phyloP scores from a whole-genome alignment of 1,140 invertebrate species.

The Procambarus clarkii region DNA sequence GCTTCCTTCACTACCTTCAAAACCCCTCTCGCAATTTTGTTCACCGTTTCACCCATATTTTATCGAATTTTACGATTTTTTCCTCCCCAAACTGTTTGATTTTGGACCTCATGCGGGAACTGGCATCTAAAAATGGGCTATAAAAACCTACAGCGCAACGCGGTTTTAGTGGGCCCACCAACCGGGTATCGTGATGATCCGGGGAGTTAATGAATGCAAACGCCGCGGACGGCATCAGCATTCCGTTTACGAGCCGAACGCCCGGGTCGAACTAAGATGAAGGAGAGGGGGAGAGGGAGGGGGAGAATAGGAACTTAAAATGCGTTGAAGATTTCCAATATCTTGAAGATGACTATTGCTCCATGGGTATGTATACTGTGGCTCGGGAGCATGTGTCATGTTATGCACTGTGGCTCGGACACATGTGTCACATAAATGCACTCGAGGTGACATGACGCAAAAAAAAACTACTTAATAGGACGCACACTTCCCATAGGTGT shows the following conservation, averaged over 20 bases:
- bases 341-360: too few relatives aligned
- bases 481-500: too few relatives aligned
- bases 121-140: neutral
- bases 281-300: too few relatives aligned
- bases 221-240: slow-evolving; percentile 7
- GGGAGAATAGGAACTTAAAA: too few relatives aligned
- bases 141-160: neutral
- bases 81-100: neutral
- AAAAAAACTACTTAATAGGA: too few relatives aligned
- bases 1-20: neutral
- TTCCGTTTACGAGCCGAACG: slow-evolving; percentile 27
- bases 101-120: too few relatives aligned
- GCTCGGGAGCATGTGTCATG: too few relatives aligned
- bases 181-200: slow-evolving; percentile 44
- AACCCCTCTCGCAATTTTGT: neutral
- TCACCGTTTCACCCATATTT: neutral
- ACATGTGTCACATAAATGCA: too few relatives aligned
- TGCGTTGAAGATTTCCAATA: too few relatives aligned
- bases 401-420: too few relatives aligned
- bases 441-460: too few relatives aligned
- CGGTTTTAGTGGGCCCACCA: slow-evolving; percentile 8
- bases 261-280: neutral
- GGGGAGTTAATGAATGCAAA: slow-evolving; percentile 43
- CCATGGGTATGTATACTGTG: too few relatives aligned
- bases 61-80: neutral